Percentiles rank a stretch among this genome's conserved stretches.
Conservation (phyloP, 2,797 vertebrate species). For the Brotula barbata region DNA sequence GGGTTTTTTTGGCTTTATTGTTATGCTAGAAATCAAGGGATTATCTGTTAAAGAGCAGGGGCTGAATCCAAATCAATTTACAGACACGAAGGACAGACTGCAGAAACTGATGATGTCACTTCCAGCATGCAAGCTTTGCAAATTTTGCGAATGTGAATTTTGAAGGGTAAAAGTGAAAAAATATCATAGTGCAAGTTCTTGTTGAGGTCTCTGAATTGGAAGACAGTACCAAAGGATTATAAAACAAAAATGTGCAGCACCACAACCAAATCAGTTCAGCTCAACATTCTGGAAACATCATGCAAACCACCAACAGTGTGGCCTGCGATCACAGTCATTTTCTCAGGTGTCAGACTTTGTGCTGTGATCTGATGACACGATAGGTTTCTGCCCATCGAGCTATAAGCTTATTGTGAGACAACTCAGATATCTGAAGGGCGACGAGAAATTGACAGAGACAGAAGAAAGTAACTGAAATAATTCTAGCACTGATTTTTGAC, state of each 20-base stretch:
- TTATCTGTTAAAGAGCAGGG: constrained; percentile 26
- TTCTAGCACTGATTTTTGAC: neutral
- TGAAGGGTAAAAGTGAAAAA: too few species aligned
- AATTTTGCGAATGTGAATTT: neutral
- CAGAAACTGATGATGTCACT: constrained; percentile 11
- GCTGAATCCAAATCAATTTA: constrained; percentile 37
- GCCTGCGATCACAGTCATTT: too few species aligned
- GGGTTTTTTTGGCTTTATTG: neutral
- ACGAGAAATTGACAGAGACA: neutral
- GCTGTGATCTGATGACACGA: constrained; percentile 46
- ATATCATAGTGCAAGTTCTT: too few species aligned
- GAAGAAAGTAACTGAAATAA: neutral
- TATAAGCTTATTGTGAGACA: constrained; percentile 44
- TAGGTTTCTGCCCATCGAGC: constrained; percentile 9
- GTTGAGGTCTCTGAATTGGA: too few species aligned
- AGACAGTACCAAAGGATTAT: too few species aligned
- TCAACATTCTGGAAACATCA: neutral
- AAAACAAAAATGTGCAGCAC: too few species aligned
- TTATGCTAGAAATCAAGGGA: constrained; percentile 13
- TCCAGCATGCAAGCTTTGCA: constrained; percentile 8
- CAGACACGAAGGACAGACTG: constrained; percentile 35
- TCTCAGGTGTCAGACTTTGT: too few species aligned
- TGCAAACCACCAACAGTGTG: neutral
- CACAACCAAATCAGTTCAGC: too few species aligned
- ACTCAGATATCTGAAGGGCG: constrained; percentile 7